Evolutionary conservation across 2,888 invertebrate species (phyloP), one percentile per base, ranked within the genome.

Genomic region (Drosophila flavopinicola): DNA sequence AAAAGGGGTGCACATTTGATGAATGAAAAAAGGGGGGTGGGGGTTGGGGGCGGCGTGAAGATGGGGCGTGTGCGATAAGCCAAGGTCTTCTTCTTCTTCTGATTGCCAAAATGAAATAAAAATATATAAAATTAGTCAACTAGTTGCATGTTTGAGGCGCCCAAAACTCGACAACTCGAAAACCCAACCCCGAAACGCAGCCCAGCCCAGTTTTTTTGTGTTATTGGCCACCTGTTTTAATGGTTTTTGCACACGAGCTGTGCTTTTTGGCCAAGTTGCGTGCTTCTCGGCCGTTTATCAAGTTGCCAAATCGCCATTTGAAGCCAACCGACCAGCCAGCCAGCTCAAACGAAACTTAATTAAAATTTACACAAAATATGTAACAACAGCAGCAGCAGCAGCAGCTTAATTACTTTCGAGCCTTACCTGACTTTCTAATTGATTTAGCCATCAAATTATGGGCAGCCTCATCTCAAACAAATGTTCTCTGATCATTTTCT

Each of bases 181-280:
- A 7, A 0, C 1, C 33, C 2, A 15, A n/a, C 27, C 27, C 44
- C 17, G 17, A 44, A 44, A 4, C 9, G 2, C 0, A 7, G 15
- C 11, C n/a, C 1, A 38, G 13, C 37, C 56, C 29, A 35, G 37
- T 29, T 9, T 11, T 33, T 30, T 52, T 39, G 30, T 32, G 29
- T 38, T 75, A 68, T 66, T 72, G 78, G 35, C 86, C 79, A 80
- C 79, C 79, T 80, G 79, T 86, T 86, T 79, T 86, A 86, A 84
- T 80, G 66, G 78, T 66, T 59, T 47, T 57, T 47, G 49, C 63
- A 63, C 84, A 80, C 86, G 78, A 35, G 58, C 63, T 47, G 60
- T 49, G 47, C 63, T 59, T 78, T 84, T 78, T 63, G 85, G 74
- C 86, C 80, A 77, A 56, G 60, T 85, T 86, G 87, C 82, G 80